Evolutionary conservation across 2,888 invertebrate species (phyloP).

Genomic region (Ypsolopha scabrella): DNA sequence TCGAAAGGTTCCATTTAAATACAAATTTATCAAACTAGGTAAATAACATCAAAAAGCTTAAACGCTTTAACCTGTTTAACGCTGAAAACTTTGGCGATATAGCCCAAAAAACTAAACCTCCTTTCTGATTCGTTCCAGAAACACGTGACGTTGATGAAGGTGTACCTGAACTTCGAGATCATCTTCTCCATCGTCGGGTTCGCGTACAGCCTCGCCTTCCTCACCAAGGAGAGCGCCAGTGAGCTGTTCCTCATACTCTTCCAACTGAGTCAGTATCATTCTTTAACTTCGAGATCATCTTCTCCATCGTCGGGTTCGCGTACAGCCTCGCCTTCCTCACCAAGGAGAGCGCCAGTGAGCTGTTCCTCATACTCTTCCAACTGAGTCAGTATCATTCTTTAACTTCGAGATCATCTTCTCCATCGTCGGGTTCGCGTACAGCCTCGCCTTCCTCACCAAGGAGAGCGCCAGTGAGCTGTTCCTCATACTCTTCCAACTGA

Average conservation of each 20-base stretch:
- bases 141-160: constrained; percentile 52
- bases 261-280: constrained; percentile 45
- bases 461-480: constrained; percentile 55
- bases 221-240: constrained; percentile 45
- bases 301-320: constrained; percentile 47
- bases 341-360: constrained; percentile 46
- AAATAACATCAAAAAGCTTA: too few species aligned
- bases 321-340: constrained; percentile 54
- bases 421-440: constrained; percentile 47
- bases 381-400: constrained; percentile 34
- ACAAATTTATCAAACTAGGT: too few species aligned
- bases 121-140: constrained; percentile 34
- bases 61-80: too few species aligned
- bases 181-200: constrained; percentile 51
- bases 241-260: constrained; percentile 55
- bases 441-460: constrained; percentile 45
- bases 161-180: constrained; percentile 58
- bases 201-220: constrained; percentile 49
- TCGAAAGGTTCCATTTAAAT: too few species aligned
- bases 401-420: constrained; percentile 46
- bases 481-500: constrained; percentile 51
- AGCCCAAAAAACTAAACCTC: too few species aligned
- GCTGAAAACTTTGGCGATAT: too few species aligned
- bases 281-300: constrained; percentile 34
- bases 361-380: constrained; percentile 55